Base-by-base conservation (phyloP, 2,888 invertebrate species). In the Pyrochroa serraticornis region DNA sequence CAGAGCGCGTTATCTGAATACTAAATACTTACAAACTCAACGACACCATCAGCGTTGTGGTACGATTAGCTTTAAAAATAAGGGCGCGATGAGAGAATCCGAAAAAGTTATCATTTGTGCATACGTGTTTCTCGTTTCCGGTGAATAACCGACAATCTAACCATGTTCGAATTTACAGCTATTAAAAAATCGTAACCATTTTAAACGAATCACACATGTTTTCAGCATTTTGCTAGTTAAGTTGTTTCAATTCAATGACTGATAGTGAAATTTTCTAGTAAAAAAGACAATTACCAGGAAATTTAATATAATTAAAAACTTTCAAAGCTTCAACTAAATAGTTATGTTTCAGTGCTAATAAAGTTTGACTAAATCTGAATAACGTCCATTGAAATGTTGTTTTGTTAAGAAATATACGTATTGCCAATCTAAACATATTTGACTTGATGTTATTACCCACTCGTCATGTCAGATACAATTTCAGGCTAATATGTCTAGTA, bases 1-100 rank as follows among this genome's bases (percentile, higher is more conserved):
- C 72, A 59, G 64, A 68, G 68, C 71, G 74, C 73, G 74, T 73
- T 73, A 74, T 75, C 72, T 69, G 73, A 75, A 74, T 75, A 73
- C 74, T 74, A 74, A 72, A 71, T 72, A 72, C 72, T 71, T 71
- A 70, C 70, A 72, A 72, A 67, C 70, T 69, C 70, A 63, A 57
- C 64, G 66, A 67, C 69, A 67, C 58, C 50, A 62, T 63, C 60
- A 52, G 59, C 62, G 67, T 69, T 68, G 67, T 63, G 64, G 63
- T 66, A 64, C 66, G 68, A 67, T 67, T 69, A 68, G 61, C 57
- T 46, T 56, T 51, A 54, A 63, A 63, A 66, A 62, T 50, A 52
- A 59, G 59, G 63, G 62, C 51, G 56, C 54, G 63, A 56, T 54
- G 57, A 52, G 51, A 60, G 63, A 60, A 43, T 50, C 52, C 30